Evolutionary conservation across 2,888 invertebrate genomes (phyloP).

Genomic region (Amphiduros pacificus): DNA sequence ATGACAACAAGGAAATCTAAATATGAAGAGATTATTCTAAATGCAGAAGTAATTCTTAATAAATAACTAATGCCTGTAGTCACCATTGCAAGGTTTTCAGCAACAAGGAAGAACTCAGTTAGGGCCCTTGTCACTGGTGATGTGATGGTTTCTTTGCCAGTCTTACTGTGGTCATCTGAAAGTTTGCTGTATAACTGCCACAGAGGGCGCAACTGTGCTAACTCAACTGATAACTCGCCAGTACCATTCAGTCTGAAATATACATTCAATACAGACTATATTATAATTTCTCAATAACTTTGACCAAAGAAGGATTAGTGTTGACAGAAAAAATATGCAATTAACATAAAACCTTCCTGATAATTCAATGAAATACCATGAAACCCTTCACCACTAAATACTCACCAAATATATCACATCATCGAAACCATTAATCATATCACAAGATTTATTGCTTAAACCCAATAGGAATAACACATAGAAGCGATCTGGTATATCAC

Average conservation of each 20-base stretch:
- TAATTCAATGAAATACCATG: no score
- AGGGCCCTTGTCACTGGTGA: constrained; percentile 48
- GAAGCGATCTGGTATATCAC: no score
- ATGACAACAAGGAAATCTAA: no score
- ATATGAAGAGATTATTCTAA: no score
- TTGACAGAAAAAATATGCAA: not conserved
- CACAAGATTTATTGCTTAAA: no score
- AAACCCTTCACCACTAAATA: no score
- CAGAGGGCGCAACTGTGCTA: constrained; percentile 46
- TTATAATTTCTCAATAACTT: not conserved
- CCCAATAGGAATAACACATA: no score
- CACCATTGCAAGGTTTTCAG: constrained; percentile 49
- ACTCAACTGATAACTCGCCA: constrained; percentile 34
- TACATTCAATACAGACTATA: not conserved
- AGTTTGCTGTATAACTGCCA: constrained; percentile 48
- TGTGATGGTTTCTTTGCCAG: no score
- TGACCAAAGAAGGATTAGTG: not conserved
- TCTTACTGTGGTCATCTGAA: constrained; percentile 36
- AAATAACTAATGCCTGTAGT: constrained; percentile 12
- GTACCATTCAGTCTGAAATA: not conserved
- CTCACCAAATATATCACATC: no score
- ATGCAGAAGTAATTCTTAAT: not conserved
- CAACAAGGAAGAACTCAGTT: constrained; percentile 53
- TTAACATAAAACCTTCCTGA: no score
- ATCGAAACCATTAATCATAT: no score